phyloP scores from a whole-genome alignment of 2,888 invertebrate species.

The Drosophila aldrichi region DNA sequence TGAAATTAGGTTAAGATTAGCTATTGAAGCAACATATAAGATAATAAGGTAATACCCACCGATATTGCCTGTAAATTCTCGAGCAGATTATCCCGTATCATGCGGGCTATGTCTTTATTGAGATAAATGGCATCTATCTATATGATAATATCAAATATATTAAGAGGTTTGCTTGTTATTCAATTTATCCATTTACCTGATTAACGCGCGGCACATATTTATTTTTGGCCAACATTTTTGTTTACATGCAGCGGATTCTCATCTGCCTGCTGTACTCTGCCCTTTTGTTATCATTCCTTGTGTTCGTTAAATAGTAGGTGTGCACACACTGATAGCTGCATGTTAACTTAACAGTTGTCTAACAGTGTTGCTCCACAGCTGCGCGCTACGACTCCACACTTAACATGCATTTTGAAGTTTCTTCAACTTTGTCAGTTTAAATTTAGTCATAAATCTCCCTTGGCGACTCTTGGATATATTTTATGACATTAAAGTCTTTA shows the following conservation, averaged over 20 bases:
- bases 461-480: not conserved
- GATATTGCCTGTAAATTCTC: constrained; percentile 89
- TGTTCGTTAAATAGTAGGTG: constrained; percentile 7
- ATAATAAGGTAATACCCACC: constrained; percentile 82
- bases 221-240: constrained; percentile 76
- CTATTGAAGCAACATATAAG: not conserved
- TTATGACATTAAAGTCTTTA: constrained; percentile 9
- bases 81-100: constrained; percentile 89
- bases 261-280: constrained; percentile 61
- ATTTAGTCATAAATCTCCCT: not conserved
- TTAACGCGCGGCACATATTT: constrained; percentile 86
- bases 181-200: constrained; percentile 78
- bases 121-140: constrained; percentile 92
- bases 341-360: not conserved
- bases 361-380: constrained; percentile 16
- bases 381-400: not conserved
- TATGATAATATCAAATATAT: too few relatives aligned
- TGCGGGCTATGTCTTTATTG: constrained; percentile 91
- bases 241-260: constrained; percentile 37
- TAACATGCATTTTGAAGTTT: not conserved
- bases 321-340: constrained; percentile 14
- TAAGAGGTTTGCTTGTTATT: not conserved
- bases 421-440: not conserved
- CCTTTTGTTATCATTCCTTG: constrained; percentile 48
- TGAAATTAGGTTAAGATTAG: constrained; percentile 71